These are phyloP conservation scores for Macrostomum lignano DNA, from an alignment of 1,140 invertebrate species.

Conservation along the genomic window DNA sequence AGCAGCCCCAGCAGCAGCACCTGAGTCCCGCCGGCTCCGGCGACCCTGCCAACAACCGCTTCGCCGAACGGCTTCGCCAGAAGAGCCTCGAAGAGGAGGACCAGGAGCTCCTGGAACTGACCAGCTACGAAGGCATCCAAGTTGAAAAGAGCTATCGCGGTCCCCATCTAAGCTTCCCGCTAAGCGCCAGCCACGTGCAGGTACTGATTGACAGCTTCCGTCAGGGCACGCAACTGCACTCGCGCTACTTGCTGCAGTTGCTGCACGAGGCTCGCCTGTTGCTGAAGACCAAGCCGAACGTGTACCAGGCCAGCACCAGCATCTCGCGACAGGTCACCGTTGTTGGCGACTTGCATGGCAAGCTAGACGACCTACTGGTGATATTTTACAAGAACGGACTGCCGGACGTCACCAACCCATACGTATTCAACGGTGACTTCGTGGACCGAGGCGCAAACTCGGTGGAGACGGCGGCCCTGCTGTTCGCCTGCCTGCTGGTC, in stretches of 20 bases:
- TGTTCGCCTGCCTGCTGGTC: slow-evolving; percentile 45
- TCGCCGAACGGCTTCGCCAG: too few species aligned
- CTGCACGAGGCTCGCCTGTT: slow-evolving; percentile 42
- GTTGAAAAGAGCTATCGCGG: slow-evolving; percentile 37
- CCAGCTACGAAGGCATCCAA: slow-evolving; percentile 14
- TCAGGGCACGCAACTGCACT: slow-evolving; percentile 39
- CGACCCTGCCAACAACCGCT: too few species aligned
- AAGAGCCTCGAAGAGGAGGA: too few species aligned
- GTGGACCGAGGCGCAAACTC: slow-evolving; percentile 96
- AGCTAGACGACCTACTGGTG: slow-evolving; percentile 57
- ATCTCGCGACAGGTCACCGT: slow-evolving; percentile 59
- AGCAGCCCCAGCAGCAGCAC: too few species aligned
- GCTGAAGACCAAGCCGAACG: slow-evolving; percentile 46
- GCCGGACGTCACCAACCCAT: slow-evolving; percentile 52
- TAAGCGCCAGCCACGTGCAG: slow-evolving; percentile 43
- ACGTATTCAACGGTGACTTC: slow-evolving; percentile 97
- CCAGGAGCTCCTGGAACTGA: slow-evolving; percentile 14
- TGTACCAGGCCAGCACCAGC: slow-evolving; percentile 48
- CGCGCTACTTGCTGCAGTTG: slow-evolving; percentile 48
- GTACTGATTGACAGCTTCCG: slow-evolving; percentile 47
- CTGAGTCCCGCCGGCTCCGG: too few species aligned
- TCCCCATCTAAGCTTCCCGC: slow-evolving; percentile 41
- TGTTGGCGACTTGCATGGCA: slow-evolving; percentile 67
- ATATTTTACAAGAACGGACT: slow-evolving; percentile 72
- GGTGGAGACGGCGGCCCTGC: slow-evolving; percentile 80